These are phyloP conservation scores for Xenopus tropicalis DNA, from an alignment of 2,113 vertebrate species.

Conservation along the genomic window DNA sequence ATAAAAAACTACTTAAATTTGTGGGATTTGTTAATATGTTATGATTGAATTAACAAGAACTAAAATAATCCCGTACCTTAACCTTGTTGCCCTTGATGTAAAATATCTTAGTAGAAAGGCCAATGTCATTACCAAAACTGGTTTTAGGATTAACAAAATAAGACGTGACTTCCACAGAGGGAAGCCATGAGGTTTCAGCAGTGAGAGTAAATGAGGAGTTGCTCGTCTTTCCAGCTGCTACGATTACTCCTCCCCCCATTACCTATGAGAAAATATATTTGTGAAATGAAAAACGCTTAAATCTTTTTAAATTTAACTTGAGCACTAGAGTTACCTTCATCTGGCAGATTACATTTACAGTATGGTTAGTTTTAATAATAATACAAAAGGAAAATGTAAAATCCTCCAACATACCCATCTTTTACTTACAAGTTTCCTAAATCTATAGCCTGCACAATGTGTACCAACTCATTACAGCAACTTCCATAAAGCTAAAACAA, in stretches of 20 bases:
- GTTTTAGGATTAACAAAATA: conserved; percentile 50
- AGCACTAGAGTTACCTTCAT: no score
- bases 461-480: no score
- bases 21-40: not conserved
- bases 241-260: conserved; percentile 52
- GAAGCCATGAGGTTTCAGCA: conserved; percentile 62
- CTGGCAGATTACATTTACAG: no score
- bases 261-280: conserved; percentile 52
- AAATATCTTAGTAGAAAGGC: conserved; percentile 53
- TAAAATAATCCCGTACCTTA: not conserved
- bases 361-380: no score
- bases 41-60: conserved; percentile 1
- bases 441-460: no score
- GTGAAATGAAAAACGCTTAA: no score
- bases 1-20: not conserved
- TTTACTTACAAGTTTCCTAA: no score
- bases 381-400: no score
- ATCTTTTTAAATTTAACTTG: no score
- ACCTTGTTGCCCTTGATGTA: not conserved
- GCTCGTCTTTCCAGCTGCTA: conserved; percentile 51
- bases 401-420: no score
- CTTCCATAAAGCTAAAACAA: no score
- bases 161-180: conserved; percentile 54
- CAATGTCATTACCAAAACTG: conserved; percentile 51
- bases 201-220: conserved; percentile 49